Evolutionary conservation across 2,797 vertebrate genomes (phyloP).

Genomic region (Capromys pilorides): DNA sequence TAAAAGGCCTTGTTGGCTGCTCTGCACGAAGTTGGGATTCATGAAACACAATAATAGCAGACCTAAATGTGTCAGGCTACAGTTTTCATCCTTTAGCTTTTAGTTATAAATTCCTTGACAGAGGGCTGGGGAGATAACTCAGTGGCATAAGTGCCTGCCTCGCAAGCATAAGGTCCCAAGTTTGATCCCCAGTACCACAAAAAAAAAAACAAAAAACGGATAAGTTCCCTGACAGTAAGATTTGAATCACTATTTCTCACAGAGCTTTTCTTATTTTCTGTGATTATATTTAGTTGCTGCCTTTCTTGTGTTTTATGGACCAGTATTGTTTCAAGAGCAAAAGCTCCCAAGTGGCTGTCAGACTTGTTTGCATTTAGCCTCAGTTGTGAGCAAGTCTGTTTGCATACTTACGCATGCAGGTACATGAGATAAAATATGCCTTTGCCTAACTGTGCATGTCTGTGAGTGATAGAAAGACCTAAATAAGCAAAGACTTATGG

Average conservation of each 20-base stretch:
- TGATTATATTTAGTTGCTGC: background rate
- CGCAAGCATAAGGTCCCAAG: too few species aligned
- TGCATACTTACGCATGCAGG: background rate
- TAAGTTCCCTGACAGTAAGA: background rate
- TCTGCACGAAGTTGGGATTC: constrained; percentile 51
- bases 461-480: background rate
- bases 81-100: constrained; percentile 39
- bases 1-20: constrained; percentile 61
- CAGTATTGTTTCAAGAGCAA: background rate
- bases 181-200: too few species aligned
- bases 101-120: constrained; percentile 42
- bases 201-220: background rate
- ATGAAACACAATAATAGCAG: constrained; percentile 70
- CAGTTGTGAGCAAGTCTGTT: background rate
- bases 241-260: background rate
- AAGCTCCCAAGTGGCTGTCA: constrained; percentile 39
- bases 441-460: background rate
- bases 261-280: constrained; percentile 32
- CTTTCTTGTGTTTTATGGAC: constrained; percentile 16
- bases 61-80: constrained; percentile 51
- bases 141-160: too few species aligned
- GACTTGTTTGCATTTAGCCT: constrained; percentile 65
- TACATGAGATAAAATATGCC: background rate
- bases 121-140: too few species aligned
- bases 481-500: background rate